These are phyloP conservation scores for Rynchops niger DNA, from an alignment of 2,113 vertebrate genomes.

Conservation along the genomic window DNA sequence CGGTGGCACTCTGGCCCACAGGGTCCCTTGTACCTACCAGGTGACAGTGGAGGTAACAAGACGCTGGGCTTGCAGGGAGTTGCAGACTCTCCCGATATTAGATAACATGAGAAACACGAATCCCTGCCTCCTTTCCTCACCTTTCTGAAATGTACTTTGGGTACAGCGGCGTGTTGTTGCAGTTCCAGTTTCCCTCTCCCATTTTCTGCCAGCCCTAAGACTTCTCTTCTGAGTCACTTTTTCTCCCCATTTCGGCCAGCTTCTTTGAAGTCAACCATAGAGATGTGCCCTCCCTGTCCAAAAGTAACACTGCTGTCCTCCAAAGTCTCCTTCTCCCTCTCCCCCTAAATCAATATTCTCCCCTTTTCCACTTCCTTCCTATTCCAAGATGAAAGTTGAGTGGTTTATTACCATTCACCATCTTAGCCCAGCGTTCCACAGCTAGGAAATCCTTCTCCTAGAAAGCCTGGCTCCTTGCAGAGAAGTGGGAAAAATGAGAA, in stretches of 20 bases:
- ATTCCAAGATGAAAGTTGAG: background rate
- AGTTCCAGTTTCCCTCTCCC: background rate
- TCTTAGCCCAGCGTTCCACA: background rate
- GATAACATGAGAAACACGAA: background rate
- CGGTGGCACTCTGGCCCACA: background rate
- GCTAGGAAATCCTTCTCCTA: background rate
- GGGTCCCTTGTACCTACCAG: background rate
- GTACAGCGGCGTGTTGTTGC: background rate
- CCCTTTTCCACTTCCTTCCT: background rate
- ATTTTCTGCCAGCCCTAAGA: background rate
- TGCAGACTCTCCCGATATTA: background rate
- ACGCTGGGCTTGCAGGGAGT: background rate
- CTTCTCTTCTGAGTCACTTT: background rate
- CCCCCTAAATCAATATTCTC: background rate
- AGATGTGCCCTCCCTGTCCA: background rate
- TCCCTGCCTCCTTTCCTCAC: background rate
- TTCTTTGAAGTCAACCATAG: background rate
- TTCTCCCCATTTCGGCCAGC: background rate
- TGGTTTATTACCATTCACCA: background rate
- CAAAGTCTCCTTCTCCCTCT: background rate
- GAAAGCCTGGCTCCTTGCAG: background rate
- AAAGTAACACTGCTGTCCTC: background rate
- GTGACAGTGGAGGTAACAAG: background rate
- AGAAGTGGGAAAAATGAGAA: background rate
- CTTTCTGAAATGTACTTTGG: background rate